Evolutionary conservation across 2,888 invertebrate genomes (phyloP).

Genomic region (Pseudanteris insignis): DNA sequence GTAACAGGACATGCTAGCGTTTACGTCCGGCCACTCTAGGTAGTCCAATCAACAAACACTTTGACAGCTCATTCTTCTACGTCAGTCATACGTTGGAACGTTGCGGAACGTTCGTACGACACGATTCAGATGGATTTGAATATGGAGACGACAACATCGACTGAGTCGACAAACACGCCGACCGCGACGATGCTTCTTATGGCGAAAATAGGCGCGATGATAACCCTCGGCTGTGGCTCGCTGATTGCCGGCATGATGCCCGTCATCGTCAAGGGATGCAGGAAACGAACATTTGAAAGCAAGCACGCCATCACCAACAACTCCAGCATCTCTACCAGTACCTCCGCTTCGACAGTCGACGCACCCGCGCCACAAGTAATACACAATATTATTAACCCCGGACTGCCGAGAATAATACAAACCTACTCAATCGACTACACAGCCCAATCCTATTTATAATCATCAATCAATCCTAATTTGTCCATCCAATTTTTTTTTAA

Average conservation of each 20-base stretch:
- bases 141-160: constrained; percentile 1
- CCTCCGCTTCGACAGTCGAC: constrained; percentile 52
- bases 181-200: constrained; percentile 58
- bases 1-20: too few relatives aligned
- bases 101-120: too few relatives aligned
- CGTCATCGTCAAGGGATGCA: constrained; percentile 64
- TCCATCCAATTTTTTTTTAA: too few relatives aligned
- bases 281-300: constrained; percentile 40
- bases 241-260: constrained; percentile 72
- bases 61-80: too few relatives aligned
- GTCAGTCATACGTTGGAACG: too few relatives aligned
- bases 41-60: too few relatives aligned
- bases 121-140: constrained; percentile 23
- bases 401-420: too few relatives aligned
- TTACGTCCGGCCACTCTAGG: too few relatives aligned
- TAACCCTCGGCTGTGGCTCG: constrained; percentile 70
- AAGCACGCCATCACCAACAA: constrained; percentile 52
- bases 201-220: constrained; percentile 72
- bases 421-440: too few relatives aligned
- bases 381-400: background rate
- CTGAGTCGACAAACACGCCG: background rate
- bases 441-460: too few relatives aligned
- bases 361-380: constrained; percentile 50
- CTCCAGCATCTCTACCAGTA: constrained; percentile 54
- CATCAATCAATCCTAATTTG: too few relatives aligned